Base-by-base conservation (phyloP, 2,888 invertebrate genomes). In the Flexamia atlantica region DNA sequence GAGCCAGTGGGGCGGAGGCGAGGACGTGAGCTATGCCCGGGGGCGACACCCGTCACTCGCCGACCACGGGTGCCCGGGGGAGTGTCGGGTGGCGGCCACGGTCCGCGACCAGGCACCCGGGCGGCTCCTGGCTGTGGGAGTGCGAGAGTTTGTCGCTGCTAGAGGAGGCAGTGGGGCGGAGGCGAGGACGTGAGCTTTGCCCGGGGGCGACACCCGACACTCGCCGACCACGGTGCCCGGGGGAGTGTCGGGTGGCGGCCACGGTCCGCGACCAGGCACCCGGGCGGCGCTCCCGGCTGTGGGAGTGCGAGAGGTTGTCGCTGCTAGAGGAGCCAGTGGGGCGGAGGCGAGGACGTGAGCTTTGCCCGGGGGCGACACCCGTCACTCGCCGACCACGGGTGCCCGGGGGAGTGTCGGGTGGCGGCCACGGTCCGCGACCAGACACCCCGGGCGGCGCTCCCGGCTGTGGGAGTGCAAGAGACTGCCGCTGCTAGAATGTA, bases 21-120 rank as follows among this genome's bases (percentile, higher is more conserved):
- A 46, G 46, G 57, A 50, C 50, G 17, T 17, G 23, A 57, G 57
- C 57, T 23, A 23, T 57, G 57, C 57, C 57, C 57, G 57, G 9
- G 20, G 57, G 57, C 20, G 7, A 57, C 57, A 57, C 23, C 4
- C 57, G 23, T 23, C 20, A 3, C 23, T 20, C 7, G 57, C 57
- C 20, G 10, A 17, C 20, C 57, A 57, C 57, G 9, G 5, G 9
- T 50, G 50, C 50, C 17, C 50, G 3, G 50, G 14, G 50, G 57
- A 57, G 57, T 57, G 23, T 57, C 57, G 23, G 57, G 23, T 57
- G 57, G 20, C 57, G 23, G 46, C 46, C 17, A 7, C 46, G 10
- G 46, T 7, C 57, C 3, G 23, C 23, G 57, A 23, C 57, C 57
- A 23, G 23, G 20, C 3, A 23, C 57, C 17, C 40, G 7, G 40